These are phyloP conservation scores for Brachyhypopomus gauderio DNA, from an alignment of 2,113 vertebrate genomes.

Conservation along the genomic window DNA sequence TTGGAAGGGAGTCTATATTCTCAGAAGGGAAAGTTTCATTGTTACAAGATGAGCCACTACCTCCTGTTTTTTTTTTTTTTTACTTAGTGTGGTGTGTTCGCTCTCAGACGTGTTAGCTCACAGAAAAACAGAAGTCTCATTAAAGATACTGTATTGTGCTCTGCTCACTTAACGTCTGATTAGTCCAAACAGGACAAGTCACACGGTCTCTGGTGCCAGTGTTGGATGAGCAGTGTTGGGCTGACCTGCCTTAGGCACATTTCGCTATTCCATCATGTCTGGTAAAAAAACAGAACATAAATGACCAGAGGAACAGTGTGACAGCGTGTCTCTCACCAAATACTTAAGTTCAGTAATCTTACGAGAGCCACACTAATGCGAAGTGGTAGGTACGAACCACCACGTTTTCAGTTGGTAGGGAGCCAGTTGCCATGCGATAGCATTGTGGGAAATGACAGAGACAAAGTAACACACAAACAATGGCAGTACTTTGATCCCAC, in stretches of 20 bases:
- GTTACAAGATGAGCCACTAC: conserved; percentile 58
- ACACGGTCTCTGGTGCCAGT: conserved; percentile 52
- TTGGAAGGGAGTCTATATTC: conserved; percentile 36
- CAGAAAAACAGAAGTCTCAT: conserved; percentile 66
- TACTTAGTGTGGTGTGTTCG: conserved; percentile 55
- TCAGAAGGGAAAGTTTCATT: conserved; percentile 48
- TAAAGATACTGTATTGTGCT: conserved; percentile 60
- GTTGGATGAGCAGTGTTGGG: conserved; percentile 14
- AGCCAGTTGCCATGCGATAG: neutral
- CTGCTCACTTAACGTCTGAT: conserved; percentile 55
- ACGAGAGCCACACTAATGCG: no score
- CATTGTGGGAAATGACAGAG: neutral
- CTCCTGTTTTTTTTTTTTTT: conserved; percentile 36
- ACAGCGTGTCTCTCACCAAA: conserved; percentile 43
- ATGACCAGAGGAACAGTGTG: neutral
- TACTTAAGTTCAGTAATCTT: neutral
- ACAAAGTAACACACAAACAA: conserved; percentile 40
- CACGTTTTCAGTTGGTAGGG: neutral
- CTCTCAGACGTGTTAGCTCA: conserved; percentile 18
- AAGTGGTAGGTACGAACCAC: no score
- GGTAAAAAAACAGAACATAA: neutral
- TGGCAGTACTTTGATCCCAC: conserved; percentile 49
- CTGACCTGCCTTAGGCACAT: conserved; percentile 14
- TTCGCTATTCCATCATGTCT: conserved; percentile 14
- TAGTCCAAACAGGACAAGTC: conserved; percentile 60